phyloP scores from a whole-genome alignment of 2,888 invertebrate genomes.

The Caenorhabditis doughertyi region DNA sequence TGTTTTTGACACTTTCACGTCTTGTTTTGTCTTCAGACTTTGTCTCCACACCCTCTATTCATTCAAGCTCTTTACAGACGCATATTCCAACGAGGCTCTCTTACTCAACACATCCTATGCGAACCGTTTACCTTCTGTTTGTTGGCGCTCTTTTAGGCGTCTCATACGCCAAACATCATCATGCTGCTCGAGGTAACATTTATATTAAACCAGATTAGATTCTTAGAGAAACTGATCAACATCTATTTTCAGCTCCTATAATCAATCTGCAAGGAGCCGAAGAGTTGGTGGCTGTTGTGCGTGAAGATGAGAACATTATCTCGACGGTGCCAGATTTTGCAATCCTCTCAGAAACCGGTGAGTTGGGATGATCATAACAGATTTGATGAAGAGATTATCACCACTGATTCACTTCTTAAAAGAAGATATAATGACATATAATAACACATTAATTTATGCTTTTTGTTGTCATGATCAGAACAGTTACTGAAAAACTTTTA shows the following conservation, averaged over 20 bases:
- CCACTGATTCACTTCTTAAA: constrained; percentile 11
- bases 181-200: constrained; percentile 51
- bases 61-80: constrained; percentile 38
- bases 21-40: not conserved
- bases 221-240: not conserved
- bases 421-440: not conserved
- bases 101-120: constrained; percentile 49
- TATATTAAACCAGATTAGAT: no score
- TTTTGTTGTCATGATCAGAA: not conserved
- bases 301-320: constrained; percentile 80
- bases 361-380: constrained; percentile 32
- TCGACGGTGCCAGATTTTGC: constrained; percentile 78
- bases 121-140: constrained; percentile 41
- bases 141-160: constrained; percentile 44
- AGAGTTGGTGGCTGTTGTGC: constrained; percentile 74
- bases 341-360: constrained; percentile 79
- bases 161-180: constrained; percentile 56
- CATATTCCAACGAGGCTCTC: constrained; percentile 58
- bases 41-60: constrained; percentile 6
- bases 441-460: constrained; percentile 4
- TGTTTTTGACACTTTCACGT: constrained; percentile 15
- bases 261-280: constrained; percentile 81
- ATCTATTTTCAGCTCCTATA: constrained; percentile 73
- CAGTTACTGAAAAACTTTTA: no score
- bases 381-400: constrained; percentile 11